Evolutionary conservation across 2,797 vertebrate genomes (phyloP).

Genomic region (Sebastes cheni): DNA sequence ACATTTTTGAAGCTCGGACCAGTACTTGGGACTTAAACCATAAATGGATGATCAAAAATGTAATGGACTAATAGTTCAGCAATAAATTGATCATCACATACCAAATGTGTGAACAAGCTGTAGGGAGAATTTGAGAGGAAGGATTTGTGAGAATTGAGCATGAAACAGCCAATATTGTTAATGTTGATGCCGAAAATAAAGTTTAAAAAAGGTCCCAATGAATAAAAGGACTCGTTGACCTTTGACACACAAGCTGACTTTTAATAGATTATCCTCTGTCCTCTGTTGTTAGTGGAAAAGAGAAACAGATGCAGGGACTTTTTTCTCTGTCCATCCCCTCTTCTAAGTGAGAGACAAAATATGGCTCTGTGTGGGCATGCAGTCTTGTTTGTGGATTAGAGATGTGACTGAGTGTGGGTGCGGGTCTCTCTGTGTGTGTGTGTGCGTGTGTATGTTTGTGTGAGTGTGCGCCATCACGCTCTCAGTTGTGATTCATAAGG

Average conservation of each 20-base stretch:
- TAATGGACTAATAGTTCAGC: neutral
- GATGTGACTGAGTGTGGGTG: constrained; percentile 62
- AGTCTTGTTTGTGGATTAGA: constrained; percentile 41
- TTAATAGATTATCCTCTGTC: constrained; percentile 16
- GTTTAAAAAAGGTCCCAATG: too few species aligned
- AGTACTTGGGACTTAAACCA: too few species aligned
- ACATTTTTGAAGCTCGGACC: neutral
- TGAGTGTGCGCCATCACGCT: constrained; percentile 23
- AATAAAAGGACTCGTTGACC: too few species aligned
- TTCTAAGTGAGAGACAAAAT: constrained; percentile 45
- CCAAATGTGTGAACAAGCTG: too few species aligned
- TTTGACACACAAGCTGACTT: neutral
- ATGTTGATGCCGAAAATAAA: too few species aligned
- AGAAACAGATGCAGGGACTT: constrained; percentile 68
- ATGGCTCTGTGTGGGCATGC: constrained; percentile 64
- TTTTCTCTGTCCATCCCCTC: constrained; percentile 63
- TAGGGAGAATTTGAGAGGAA: too few species aligned
- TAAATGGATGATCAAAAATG: too few species aligned
- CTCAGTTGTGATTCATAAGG: constrained; percentile 77
- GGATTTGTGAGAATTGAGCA: too few species aligned
- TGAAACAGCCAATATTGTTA: neutral
- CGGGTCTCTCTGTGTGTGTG: constrained; percentile 17
- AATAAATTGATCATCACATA: neutral
- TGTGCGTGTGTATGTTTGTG: neutral
- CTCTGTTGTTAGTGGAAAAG: constrained; percentile 38